phyloP scores from a whole-genome alignment of 2,888 invertebrate species.

The Sarcophaga caerulescens region DNA sequence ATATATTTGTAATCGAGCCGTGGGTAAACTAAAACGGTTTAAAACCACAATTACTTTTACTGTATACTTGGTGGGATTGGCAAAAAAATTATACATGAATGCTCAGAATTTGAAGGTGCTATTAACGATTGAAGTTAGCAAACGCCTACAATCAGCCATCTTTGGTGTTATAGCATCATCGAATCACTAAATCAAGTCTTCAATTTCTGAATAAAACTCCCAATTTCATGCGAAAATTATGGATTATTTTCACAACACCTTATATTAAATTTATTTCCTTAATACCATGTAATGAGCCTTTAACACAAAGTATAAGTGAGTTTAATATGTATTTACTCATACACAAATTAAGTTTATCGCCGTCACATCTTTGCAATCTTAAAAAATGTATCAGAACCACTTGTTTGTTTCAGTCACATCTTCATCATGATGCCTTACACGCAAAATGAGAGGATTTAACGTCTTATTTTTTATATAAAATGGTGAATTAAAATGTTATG shows the following conservation, averaged over 20 bases:
- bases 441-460: slow-evolving; percentile 27
- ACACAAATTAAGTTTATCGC: background rate
- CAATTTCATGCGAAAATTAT: background rate
- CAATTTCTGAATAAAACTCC: too few species aligned
- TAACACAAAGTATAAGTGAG: background rate
- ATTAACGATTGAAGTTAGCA: too few species aligned
- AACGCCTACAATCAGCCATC: too few species aligned
- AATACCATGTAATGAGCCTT: background rate
- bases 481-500: slow-evolving; percentile 17
- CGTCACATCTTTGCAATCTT: background rate
- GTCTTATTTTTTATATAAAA: slow-evolving; percentile 18
- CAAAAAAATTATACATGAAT: too few species aligned
- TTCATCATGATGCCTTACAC: background rate
- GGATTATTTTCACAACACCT: background rate
- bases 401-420: background rate
- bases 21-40: too few species aligned
- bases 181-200: too few species aligned
- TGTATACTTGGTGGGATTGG: too few species aligned
- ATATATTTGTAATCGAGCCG: too few species aligned
- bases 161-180: too few species aligned
- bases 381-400: background rate
- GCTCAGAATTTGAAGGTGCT: too few species aligned
- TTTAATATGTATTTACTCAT: background rate
- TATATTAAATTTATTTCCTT: background rate
- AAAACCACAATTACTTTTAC: too few species aligned